phyloP scores from a whole-genome alignment of 2,113 vertebrate species.

The Rhynchomys soricoides region DNA sequence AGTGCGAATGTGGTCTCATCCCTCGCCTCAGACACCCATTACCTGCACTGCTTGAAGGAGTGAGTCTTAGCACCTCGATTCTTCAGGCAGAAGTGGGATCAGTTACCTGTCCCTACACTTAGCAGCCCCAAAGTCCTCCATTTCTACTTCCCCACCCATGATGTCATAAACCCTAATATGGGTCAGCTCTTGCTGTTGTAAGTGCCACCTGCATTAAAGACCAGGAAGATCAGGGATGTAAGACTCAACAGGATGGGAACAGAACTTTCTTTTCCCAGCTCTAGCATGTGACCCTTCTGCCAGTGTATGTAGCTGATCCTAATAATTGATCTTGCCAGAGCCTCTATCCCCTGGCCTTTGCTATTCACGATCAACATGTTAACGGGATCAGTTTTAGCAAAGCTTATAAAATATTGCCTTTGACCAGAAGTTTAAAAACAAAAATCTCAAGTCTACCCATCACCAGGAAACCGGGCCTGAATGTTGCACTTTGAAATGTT shows the following conservation, averaged over 20 bases:
- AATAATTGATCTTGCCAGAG: background rate
- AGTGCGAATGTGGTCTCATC: background rate
- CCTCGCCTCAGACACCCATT: background rate
- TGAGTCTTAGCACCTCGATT: background rate
- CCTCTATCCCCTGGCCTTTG: constrained; percentile 4
- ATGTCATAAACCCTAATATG: accelerated
- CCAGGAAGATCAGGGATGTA: background rate
- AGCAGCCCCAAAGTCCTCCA: background rate
- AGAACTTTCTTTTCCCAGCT: background rate
- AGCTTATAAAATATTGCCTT: constrained; percentile 35
- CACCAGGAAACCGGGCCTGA: background rate
- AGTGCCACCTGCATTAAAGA: background rate
- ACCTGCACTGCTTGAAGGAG: background rate
- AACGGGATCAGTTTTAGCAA: background rate
- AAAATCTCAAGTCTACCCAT: background rate
- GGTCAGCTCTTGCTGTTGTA: background rate
- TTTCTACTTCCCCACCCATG: background rate
- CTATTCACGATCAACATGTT: background rate
- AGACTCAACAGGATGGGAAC: background rate
- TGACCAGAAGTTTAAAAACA: constrained; percentile 1
- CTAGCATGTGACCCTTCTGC: background rate
- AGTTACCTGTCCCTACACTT: accelerated
- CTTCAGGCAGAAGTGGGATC: background rate
- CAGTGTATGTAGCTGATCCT: background rate
- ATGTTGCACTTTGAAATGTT: constrained; percentile 38